Conservation (phyloP, 1,140 invertebrate species). For the Drosophila subobscura region DNA sequence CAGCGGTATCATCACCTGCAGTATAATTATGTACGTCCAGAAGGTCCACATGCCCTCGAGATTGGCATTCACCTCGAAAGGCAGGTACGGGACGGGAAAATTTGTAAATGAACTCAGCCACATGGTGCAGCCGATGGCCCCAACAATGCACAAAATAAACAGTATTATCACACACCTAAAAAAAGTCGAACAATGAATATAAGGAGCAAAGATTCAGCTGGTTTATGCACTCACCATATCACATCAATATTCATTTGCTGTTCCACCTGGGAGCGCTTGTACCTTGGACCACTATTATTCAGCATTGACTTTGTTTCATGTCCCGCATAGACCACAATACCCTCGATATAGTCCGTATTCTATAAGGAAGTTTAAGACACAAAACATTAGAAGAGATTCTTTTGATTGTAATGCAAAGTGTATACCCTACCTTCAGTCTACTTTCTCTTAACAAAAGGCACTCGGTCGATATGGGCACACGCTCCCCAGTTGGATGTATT, state of each 20-base stretch:
- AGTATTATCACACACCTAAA: conserved; percentile 94
- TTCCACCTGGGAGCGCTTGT: conserved; percentile 96
- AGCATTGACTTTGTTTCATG: conserved; percentile 99
- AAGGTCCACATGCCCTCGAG: conserved; percentile 95
- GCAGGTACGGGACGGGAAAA: conserved; percentile 84
- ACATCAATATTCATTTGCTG: conserved; percentile 97
- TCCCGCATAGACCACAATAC: conserved; percentile 98
- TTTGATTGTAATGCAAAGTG: too few relatives aligned
- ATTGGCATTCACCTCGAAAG: conserved; percentile 86
- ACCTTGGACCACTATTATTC: conserved; percentile 97
- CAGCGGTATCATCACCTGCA: conserved; percentile 98
- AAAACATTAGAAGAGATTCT: neutral
- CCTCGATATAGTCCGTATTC: conserved; percentile 92
- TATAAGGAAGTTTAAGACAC: conserved; percentile 14
- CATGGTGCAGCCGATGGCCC: conserved; percentile 94
- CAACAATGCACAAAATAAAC: conserved; percentile 94
- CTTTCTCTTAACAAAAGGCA: conserved; percentile 97
- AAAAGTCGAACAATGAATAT: neutral
- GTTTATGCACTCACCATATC: conserved; percentile 87
- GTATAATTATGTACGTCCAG: conserved; percentile 97
- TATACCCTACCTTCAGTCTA: conserved; percentile 93
- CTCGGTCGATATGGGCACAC: conserved; percentile 94
- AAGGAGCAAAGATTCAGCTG: neutral
- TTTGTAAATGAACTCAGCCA: conserved; percentile 89
- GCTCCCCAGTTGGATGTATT: conserved; percentile 90